Evolutionary conservation across 2,888 invertebrate species (phyloP), one percentile per base, ranked within the genome.

Genomic region (Lutraria lutraria): DNA sequence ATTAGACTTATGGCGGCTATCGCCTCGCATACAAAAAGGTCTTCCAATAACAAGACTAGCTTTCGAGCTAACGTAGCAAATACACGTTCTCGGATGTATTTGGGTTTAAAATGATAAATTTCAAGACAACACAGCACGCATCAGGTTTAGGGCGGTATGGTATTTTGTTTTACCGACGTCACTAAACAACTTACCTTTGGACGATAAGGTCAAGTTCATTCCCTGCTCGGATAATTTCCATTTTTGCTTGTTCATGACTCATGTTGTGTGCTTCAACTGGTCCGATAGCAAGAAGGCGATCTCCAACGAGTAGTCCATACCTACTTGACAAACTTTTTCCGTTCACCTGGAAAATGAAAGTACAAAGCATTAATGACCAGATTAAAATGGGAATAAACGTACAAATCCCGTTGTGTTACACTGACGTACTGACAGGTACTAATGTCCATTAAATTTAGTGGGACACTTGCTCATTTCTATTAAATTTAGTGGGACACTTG

Each of bases 201-300:
- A 96, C 93, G 34, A 95, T 90, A 43, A 96, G 93, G 88, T 96
- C 95, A 25, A 96, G 91, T 56, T 96, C 96, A 90, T 96, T 96
- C 68, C 96, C 96, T 34, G 95, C 94, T 81, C 96, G 92, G 60
- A 96, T 94, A 79, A 96, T 96, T 91, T 95, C 96, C 95, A 95
- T 96, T 92, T 96, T 96, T 88, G 96, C 96, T 85, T 95, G 94
- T 86, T 95, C 94, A 87, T 96, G 96, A 80, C 93, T 93, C 90
- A 96, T 90, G 80, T 93, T 90, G 25, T 93, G 89, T 25, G 95
- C 94, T 25, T 95, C 94, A 0, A 92, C 88, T n/a, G 92, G 88
- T 10, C 95, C 94, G 19, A 96, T 96, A 85, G 93, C 90, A 52
- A 96, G 81, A 52, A 96, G 93, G n/a, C 94, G 95, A 89, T 96